phyloP scores from a whole-genome alignment of 2,113 vertebrate species.

The Oncorhynchus keta region DNA sequence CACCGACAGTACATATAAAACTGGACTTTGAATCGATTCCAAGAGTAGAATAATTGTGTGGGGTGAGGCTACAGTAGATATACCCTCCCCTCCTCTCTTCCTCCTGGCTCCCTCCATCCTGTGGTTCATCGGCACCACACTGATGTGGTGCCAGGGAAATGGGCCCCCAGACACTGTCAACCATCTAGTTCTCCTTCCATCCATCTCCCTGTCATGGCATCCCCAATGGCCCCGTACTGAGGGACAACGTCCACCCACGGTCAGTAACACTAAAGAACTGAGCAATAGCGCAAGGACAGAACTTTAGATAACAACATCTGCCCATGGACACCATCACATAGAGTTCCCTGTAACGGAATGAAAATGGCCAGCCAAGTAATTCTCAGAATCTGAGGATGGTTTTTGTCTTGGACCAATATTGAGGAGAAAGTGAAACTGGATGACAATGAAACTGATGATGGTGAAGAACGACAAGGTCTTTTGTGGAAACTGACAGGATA shows the following conservation, averaged over 20 bases:
- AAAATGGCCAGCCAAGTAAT: background rate
- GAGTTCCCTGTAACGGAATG: background rate
- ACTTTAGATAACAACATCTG: background rate
- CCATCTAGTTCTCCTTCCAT: background rate
- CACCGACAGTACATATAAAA: background rate
- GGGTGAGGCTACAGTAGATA: background rate
- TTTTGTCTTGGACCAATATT: background rate
- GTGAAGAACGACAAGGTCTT: background rate
- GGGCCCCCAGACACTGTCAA: background rate
- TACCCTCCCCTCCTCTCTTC: too few species aligned
- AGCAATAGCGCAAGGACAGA: background rate
- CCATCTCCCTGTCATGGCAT: background rate
- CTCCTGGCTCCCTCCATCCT: too few species aligned
- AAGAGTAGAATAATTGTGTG: too few species aligned
- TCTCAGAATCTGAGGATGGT: background rate
- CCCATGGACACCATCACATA: background rate
- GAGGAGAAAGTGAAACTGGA: background rate
- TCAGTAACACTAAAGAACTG: background rate
- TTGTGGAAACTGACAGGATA: slow-evolving; percentile 1
- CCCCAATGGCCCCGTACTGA: background rate
- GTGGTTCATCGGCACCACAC: background rate
- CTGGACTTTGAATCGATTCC: background rate
- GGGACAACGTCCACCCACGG: background rate
- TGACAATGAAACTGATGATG: background rate
- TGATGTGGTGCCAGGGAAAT: background rate